Evolutionary conservation across 2,113 vertebrate species (phyloP), one percentile per base, ranked within the genome.

Genomic region (Rhodinocichla rosea): DNA sequence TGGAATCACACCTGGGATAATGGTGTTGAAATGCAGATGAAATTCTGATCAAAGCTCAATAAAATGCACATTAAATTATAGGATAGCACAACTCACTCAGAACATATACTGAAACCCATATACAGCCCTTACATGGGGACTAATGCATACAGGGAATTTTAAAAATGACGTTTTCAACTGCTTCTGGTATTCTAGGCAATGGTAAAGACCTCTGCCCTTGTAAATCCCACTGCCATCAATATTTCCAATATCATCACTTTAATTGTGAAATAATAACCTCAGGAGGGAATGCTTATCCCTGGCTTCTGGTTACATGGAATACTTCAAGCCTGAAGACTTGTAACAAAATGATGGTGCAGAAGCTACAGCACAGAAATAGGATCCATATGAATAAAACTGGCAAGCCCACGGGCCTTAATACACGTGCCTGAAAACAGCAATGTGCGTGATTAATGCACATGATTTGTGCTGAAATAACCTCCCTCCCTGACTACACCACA

Each of bases 251-350:
- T 68, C 81, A 94, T 95, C 65, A 27, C 78, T 95, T 94, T 94
- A 97, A 97, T 92, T 96, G 96, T 76, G 64, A 65, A 95, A 91
- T 79, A 96, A 92, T 95, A 93, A 91, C 75, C 89, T 97, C 89
- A 93, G 92, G 90, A 90, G 78, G 47, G 62, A 96, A 91, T 68
- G 67, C 90, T 92, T 95, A 90, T 95, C 85, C 81, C 77, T 89
- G 49, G 55, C 68, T 97, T 95, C 86, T 93, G 88, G 75, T 86
- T 77, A 92, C 52, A 83, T 17, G 70, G 40, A 85, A 92, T 77
- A 87, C 64, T 91, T 91, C 53, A 94, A 86, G 85, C 69, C 91
- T 86, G 28, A 83, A 90, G 74, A 93, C 68, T 71, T 82, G 81
- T 77, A 91, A 70, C 47, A 77, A 90, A 87, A 94, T 37, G 94